Percentiles rank a stretch among this genome's conserved stretches.
Conservation (phyloP, 2,113 vertebrate species). For the Hemibagrus wyckioides region DNA sequence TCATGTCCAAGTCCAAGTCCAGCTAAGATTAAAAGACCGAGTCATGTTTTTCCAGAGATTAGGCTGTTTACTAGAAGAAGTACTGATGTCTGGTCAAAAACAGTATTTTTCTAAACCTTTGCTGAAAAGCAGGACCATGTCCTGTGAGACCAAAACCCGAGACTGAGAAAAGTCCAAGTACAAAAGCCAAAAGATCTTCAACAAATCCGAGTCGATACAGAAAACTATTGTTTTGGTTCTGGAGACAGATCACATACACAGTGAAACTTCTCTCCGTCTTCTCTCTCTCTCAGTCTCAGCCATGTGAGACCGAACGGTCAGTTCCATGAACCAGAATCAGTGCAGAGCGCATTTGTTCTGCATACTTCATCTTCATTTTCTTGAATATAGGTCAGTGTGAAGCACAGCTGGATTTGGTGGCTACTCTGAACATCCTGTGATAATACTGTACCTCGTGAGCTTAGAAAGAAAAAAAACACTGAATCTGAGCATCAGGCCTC, state of each 20-base stretch:
- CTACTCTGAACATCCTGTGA: no score
- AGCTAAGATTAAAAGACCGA: neutral
- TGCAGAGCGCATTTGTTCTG: neutral
- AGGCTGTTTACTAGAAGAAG: neutral
- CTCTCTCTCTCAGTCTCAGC: no score
- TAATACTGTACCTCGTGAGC: no score
- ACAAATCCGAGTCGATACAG: neutral
- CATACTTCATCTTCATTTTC: neutral
- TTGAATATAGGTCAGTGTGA: neutral
- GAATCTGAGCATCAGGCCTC: no score
- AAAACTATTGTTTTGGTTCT: neutral
- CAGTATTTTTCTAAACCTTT: neutral
- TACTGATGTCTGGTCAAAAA: neutral
- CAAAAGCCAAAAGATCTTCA: no score
- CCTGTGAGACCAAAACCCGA: neutral
- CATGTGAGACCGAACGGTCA: no score
- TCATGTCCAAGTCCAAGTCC: neutral
- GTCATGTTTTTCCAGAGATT: neutral
- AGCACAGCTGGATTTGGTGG: neutral
- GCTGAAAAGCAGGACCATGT: neutral
- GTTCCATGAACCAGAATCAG: no score
- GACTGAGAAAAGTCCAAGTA: neutral
- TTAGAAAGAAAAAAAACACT: no score
- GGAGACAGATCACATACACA: neutral
- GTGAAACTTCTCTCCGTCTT: neutral